Percentiles rank a stretch among this genome's conserved stretches.
These are phyloP conservation scores for Polypedilum pembai DNA, from an alignment of 1,140 invertebrate species.

Conservation along the genomic window DNA sequence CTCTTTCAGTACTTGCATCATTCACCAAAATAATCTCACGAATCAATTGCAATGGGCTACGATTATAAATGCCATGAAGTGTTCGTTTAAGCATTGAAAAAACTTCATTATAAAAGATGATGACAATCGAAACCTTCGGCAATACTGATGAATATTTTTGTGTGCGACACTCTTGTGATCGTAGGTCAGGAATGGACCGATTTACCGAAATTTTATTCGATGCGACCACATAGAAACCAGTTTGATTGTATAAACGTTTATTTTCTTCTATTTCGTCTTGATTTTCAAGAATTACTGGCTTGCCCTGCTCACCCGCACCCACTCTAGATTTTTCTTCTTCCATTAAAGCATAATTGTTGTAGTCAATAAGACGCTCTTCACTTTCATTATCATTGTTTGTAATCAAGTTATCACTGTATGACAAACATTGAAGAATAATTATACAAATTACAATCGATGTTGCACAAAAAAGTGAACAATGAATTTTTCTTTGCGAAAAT, in stretches of 20 bases:
- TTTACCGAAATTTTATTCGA: constrained; percentile 72
- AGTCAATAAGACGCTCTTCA: constrained; percentile 48
- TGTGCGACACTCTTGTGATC: constrained; percentile 51
- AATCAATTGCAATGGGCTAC: constrained; percentile 72
- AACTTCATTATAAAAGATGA: constrained; percentile 93
- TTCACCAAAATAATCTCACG: constrained; percentile 89
- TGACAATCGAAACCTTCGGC: constrained; percentile 74
- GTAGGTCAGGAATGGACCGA: constrained; percentile 67
- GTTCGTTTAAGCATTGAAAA: constrained; percentile 79
- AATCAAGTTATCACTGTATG: not conserved
- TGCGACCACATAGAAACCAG: constrained; percentile 74
- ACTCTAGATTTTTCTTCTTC: constrained; percentile 49
- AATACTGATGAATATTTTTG: constrained; percentile 67
- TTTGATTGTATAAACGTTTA: constrained; percentile 58
- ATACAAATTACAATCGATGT: too few species aligned
- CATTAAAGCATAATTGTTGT: constrained; percentile 61
- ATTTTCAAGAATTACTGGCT: constrained; percentile 50
- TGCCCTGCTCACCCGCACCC: constrained; percentile 64
- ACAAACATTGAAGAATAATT: too few species aligned
- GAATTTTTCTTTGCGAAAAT: too few species aligned
- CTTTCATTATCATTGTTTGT: not conserved
- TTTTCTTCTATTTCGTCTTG: constrained; percentile 43
- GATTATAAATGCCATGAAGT: constrained; percentile 71
- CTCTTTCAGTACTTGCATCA: constrained; percentile 72
- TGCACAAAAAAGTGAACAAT: too few species aligned